Evolutionary conservation across 2,888 invertebrate species (phyloP), one percentile per base, ranked within the genome.

Genomic region (Helicoverpa assulta): DNA sequence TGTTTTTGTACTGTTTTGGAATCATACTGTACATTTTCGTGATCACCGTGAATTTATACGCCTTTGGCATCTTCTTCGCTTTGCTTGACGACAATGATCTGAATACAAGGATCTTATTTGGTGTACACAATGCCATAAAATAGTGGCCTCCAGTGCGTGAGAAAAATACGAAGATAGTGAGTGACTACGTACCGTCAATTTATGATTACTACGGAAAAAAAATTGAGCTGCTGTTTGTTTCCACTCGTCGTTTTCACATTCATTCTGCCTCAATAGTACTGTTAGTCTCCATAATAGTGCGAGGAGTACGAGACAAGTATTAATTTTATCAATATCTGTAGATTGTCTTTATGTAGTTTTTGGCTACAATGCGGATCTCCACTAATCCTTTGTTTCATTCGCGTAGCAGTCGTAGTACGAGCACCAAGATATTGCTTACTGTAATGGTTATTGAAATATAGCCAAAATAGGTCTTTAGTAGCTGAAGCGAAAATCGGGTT

Each of bases 401-500:
- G 53, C 56, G 40, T 52, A 37, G 16, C 8, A 26, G 21, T 37
- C 21, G 5, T 29, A 14, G 59, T 52, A 59, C 51, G 55, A 51
- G 21, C 43, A 43, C 5, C 8, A 8, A 8, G 33, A 26, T 19
- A 2, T 33, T 29, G 54, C 40, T 40, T 43, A 29, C 21, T 21
- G 6, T 3, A 76, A 54, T 68, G 33, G 10, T 62, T 19, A 33
- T 77, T 51, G 60, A 60, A 60, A 73, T 76, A 47, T 52, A 29
- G 64, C 69, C 56, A 69, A 64, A 68, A 50, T 58, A 1, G 19
- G 54, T 54, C 56, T 64, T 62, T 56, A 62, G 55, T 53, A 56
- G 33, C 6, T 59, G 37, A 50, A 51, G 50, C 54, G 14, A 61
- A 73, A 78, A 65, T 56, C 50, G 69, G 80, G 79, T 79, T 74